These are phyloP conservation scores for Halocaridina rubra DNA, from an alignment of 2,888 invertebrate species.

Conservation along the genomic window DNA sequence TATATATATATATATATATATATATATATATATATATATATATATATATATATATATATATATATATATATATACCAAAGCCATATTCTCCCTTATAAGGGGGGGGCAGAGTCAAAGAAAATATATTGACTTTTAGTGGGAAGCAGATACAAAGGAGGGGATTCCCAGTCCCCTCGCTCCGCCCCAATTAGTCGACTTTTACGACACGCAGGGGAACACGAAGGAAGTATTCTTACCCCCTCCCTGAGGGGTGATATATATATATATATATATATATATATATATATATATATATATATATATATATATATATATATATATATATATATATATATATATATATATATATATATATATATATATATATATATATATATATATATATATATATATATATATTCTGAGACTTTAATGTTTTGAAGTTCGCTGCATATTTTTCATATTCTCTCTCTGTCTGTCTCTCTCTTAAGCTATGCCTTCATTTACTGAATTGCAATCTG, in stretches of 20 bases:
- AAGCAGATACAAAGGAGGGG: too few species aligned
- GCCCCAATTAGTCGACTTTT: too few species aligned
- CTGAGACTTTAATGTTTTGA: conserved; percentile 20
- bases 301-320: background rate
- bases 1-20: background rate
- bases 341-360: conserved; percentile 52
- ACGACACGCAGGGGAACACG: too few species aligned
- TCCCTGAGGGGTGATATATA: too few species aligned
- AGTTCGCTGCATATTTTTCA: conserved; percentile 40
- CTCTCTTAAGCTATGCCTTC: background rate
- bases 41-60: background rate
- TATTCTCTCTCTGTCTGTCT: conserved; percentile 42
- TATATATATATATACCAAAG: background rate
- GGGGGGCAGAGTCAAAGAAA: too few species aligned
- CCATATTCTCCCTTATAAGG: too few species aligned
- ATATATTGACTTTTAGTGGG: too few species aligned
- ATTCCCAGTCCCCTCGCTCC: too few species aligned
- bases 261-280: background rate
- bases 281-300: background rate
- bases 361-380: conserved; percentile 53
- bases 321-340: conserved; percentile 18
- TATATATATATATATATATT: conserved; percentile 17
- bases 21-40: background rate
- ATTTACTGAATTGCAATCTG: background rate
- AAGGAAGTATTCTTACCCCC: too few species aligned